Evolutionary conservation across 2,797 vertebrate genomes (phyloP).

Genomic region (Myotis daubentonii): DNA sequence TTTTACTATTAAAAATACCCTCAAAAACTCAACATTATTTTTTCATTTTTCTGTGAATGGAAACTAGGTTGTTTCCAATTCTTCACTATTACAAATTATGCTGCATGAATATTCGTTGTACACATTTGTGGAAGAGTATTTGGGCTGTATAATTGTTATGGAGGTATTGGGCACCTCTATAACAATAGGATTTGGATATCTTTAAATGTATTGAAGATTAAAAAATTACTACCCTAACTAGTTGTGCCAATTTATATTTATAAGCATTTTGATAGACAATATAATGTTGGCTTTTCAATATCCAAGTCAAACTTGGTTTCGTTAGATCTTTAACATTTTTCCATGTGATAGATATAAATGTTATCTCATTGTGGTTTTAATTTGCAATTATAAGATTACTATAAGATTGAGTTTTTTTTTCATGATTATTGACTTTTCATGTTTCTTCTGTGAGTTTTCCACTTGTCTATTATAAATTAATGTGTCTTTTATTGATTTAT

Average conservation of each 20-base stretch:
- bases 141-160: not conserved
- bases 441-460: constrained; percentile 20
- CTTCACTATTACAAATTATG: not conserved
- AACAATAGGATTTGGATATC: not conserved
- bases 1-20: not conserved
- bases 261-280: constrained; percentile 23
- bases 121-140: not conserved
- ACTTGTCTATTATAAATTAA: not conserved
- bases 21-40: not conserved
- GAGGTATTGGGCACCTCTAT: not conserved
- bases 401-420: not conserved
- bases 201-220: not conserved
- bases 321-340: not conserved
- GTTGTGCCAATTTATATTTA: not conserved
- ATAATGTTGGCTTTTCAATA: not conserved
- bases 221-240: not conserved
- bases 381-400: constrained; percentile 8
- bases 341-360: not conserved
- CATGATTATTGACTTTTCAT: not conserved
- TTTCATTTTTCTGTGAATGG: not conserved
- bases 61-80: constrained; percentile 20
- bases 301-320: not conserved
- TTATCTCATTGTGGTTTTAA: constrained; percentile 2
- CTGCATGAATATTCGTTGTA: not conserved
- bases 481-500: constrained; percentile 12